Conservation (phyloP, 2,113 vertebrate species). For the Entomyzon cyanotis region DNA sequence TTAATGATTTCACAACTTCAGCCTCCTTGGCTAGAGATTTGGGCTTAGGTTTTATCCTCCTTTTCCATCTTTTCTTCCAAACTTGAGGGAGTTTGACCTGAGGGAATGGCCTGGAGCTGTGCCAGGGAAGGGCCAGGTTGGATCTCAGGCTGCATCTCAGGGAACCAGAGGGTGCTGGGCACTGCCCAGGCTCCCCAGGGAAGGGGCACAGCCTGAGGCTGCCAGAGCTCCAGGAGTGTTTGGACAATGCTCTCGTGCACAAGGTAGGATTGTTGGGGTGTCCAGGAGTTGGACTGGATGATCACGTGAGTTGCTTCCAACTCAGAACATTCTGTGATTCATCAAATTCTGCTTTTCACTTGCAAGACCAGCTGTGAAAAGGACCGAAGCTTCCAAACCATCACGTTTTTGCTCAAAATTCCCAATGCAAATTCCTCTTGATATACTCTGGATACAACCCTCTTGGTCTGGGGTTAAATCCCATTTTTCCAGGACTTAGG, state of each 20-base stretch:
- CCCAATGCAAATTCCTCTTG: rapidly evolving
- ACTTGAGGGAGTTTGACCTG: background rate
- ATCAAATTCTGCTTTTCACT: background rate
- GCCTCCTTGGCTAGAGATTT: rapidly evolving
- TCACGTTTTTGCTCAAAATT: background rate
- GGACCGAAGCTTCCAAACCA: rapidly evolving
- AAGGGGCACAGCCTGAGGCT: background rate
- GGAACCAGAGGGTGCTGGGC: background rate
- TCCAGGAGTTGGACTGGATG: background rate
- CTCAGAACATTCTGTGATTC: background rate
- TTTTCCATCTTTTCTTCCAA: background rate
- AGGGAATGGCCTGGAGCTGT: rapidly evolving
- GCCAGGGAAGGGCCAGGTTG: rapidly evolving
- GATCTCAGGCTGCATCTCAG: rapidly evolving
- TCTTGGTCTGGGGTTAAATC: background rate
- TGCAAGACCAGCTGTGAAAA: background rate
- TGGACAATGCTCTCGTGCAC: rapidly evolving
- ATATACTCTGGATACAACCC: rapidly evolving
- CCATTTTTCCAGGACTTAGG: background rate
- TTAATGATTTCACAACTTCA: background rate
- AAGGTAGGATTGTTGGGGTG: background rate
- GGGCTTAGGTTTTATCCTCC: background rate
- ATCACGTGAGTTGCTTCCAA: background rate
- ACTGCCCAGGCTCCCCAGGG: background rate
- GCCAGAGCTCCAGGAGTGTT: background rate